Evolutionary conservation across 2,113 vertebrate genomes (phyloP).

Genomic region (Lycaon pictus): DNA sequence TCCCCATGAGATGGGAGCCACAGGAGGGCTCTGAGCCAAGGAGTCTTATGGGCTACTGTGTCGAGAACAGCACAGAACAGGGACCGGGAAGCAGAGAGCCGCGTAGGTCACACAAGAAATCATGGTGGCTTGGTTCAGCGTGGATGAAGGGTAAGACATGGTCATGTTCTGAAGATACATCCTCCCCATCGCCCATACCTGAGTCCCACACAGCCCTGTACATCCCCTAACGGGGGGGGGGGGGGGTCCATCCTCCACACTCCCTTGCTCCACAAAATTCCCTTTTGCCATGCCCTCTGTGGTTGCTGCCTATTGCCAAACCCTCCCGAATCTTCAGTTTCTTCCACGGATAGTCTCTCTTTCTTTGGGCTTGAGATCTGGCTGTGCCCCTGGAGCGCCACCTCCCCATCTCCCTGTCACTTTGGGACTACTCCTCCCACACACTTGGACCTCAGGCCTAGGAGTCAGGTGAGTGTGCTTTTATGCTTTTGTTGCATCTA

Average conservation of each 20-base stretch:
- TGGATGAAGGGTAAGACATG: accelerated
- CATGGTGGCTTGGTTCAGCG: neutral
- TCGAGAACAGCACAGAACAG: accelerated
- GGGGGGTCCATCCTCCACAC: accelerated
- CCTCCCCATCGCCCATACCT: neutral
- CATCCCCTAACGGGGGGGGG: accelerated
- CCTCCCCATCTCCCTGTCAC: accelerated
- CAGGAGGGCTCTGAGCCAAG: too few relatives aligned
- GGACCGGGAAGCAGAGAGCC: neutral
- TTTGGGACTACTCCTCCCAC: accelerated
- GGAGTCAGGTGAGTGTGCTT: neutral
- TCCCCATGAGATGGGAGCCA: accelerated
- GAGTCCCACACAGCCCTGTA: neutral
- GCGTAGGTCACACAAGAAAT: accelerated
- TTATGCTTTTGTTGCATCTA: too few relatives aligned
- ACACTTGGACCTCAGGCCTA: too few relatives aligned
- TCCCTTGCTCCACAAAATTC: accelerated
- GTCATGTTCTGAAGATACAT: accelerated
- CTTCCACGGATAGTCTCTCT: accelerated
- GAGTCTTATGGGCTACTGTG: accelerated
- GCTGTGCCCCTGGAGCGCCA: accelerated
- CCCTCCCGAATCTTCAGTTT: accelerated
- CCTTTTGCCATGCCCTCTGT: neutral
- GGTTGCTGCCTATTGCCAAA: neutral
- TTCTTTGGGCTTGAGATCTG: neutral